These are phyloP conservation scores for Dichetophora obliterata DNA, from an alignment of 2,888 invertebrate genomes.

Conservation along the genomic window DNA sequence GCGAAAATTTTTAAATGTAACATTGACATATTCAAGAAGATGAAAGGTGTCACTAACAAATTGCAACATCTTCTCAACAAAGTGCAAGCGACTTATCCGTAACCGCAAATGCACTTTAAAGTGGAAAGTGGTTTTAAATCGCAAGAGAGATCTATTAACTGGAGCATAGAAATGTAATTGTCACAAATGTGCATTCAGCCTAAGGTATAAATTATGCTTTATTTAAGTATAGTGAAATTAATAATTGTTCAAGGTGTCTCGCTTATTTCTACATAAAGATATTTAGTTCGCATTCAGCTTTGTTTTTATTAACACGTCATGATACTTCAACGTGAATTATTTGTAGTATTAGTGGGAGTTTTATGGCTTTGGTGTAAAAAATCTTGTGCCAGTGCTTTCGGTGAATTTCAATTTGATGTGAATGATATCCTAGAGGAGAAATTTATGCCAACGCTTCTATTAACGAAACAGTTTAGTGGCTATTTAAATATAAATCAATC, in stretches of 20 bases:
- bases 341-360: background rate
- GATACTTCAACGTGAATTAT: background rate
- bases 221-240: background rate
- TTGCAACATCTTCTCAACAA: too few species aligned
- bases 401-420: conserved; percentile 69
- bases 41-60: too few species aligned
- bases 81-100: too few species aligned
- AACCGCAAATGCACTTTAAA: too few species aligned
- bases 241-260: background rate
- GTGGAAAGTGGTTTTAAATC: too few species aligned
- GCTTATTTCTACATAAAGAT: background rate
- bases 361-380: background rate
- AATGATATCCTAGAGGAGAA: conserved; percentile 80
- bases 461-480: conserved; percentile 65
- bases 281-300: conserved; percentile 4
- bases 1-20: too few species aligned
- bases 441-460: conserved; percentile 78
- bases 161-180: too few species aligned
- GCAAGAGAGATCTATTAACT: too few species aligned
- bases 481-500: conserved; percentile 31
- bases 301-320: conserved; percentile 3
- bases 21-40: too few species aligned
- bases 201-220: background rate
- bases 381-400: background rate
- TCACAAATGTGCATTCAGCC: too few species aligned